Base-by-base conservation (phyloP, 2,113 vertebrate genomes). In the Microtus pennsylvanicus region DNA sequence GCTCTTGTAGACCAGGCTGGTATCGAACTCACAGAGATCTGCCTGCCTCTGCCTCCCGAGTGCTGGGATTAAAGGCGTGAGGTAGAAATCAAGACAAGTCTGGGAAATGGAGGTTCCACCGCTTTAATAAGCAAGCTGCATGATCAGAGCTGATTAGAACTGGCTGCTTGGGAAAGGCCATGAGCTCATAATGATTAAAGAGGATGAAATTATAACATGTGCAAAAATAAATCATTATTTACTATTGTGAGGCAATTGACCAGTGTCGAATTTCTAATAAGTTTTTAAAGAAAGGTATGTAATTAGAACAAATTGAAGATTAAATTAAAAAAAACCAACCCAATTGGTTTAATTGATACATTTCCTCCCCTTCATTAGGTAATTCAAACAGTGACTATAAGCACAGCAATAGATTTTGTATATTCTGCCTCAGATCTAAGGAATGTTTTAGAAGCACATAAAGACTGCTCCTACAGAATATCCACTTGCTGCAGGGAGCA, bases 281-380 rank as follows among this genome's bases (percentile, higher is more conserved):
- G 16, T 74, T 74, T 82, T 76, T 52, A 87, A 76, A 82, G 81
- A 87, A 78, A 3, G 1, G 14, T 69, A 42, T 93, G 22, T 87
- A 75, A 93, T 94, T 92, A 92, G 78, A 92, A 33, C 11, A 38
- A 96, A 94, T 30, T 75, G 55, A 87, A 74, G 16, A 70, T 69
- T 61, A 50, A 96, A 69, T 63, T 87, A 28, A 58, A 50, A 47
- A 47, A 86, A 96, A 50, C 55, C 74, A 75, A 76, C 24, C 26
- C 12, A 81, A 61, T 70, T 93, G 89, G n/a, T 82, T 87, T 90
- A 94, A 93, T 30, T 93, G 65, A 75, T 58, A 55, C 19, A 93
- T 75, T 87, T 93, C 50, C 81, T 93, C 69, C 33, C 58, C 28
- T 86, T 90, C 67, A 76, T 87, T 87, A 75, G 55, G 65, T 72